Conservation (phyloP, 2,113 vertebrate genomes). For the Lethenteron camtschaticum region DNA sequence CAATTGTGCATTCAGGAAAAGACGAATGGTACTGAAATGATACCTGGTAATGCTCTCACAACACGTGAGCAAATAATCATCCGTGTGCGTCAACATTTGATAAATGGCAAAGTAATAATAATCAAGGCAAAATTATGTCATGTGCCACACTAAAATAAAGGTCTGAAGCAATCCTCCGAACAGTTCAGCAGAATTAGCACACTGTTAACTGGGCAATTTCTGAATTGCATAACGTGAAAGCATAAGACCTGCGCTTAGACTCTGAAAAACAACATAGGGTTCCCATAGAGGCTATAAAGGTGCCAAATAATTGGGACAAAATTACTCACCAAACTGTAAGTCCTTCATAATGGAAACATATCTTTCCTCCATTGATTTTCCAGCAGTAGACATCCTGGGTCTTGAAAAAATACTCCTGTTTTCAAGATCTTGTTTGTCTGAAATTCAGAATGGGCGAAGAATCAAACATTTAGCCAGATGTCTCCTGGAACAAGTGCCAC, state of each 20-base stretch:
- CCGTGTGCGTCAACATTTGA: too few relatives aligned
- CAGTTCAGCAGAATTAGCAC: not conserved
- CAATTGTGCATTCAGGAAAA: not conserved
- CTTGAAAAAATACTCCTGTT: conserved; percentile 19
- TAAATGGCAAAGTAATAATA: too few relatives aligned
- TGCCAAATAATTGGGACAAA: not conserved
- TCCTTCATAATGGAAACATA: conserved; percentile 91
- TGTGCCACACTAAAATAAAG: too few relatives aligned
- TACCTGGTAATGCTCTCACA: not conserved
- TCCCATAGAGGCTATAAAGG: too few relatives aligned
- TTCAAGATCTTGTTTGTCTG: not conserved
- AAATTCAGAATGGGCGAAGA: too few relatives aligned
- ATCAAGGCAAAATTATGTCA: too few relatives aligned
- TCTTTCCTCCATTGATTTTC: conserved; percentile 81
- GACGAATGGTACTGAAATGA: not conserved
- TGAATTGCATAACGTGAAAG: not conserved
- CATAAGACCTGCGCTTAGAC: not conserved
- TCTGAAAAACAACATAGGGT: conserved; percentile 1
- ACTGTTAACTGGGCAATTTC: not conserved
- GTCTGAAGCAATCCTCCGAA: too few relatives aligned
- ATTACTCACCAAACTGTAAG: conserved; percentile 76
- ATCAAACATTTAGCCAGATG: too few relatives aligned
- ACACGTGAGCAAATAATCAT: not conserved
- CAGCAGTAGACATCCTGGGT: conserved; percentile 62
- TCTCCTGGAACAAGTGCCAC: too few relatives aligned